phyloP scores from a whole-genome alignment of 2,113 vertebrate genomes.

The Prinia subflava region DNA sequence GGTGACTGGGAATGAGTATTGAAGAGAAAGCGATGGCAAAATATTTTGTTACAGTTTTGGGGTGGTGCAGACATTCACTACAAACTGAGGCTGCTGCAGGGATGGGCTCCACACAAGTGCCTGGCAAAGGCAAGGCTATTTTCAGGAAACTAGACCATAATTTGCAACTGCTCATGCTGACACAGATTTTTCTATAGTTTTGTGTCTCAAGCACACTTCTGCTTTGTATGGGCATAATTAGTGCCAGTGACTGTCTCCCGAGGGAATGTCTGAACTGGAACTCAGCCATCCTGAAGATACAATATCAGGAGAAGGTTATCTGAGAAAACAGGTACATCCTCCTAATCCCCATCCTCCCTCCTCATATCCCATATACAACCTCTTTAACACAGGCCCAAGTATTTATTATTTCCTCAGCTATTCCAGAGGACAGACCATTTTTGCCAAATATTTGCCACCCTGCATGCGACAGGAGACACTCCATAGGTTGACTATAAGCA shows the following conservation, averaged over 20 bases:
- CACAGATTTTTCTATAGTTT: slow-evolving; percentile 24
- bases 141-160: neutral
- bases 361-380: neutral
- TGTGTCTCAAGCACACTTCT: neutral
- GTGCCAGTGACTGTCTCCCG: neutral
- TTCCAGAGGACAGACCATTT: neutral
- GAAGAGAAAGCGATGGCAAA: neutral
- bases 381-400: neutral
- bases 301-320: neutral
- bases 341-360: neutral
- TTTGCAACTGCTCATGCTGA: slow-evolving; percentile 13
- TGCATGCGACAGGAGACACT: neutral
- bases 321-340: neutral
- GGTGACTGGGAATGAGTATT: neutral
- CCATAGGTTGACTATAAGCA: neutral
- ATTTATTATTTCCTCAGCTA: neutral
- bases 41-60: neutral
- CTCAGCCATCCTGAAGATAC: neutral
- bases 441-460: neutral
- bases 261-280: neutral
- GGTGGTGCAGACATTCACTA: neutral
- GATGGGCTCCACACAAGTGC: neutral
- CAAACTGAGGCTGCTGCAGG: neutral
- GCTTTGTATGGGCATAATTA: slow-evolving; percentile 25
- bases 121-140: neutral